Evolutionary conservation across 2,797 vertebrate genomes (phyloP).

Genomic region (Lagorchestes hirsutus): DNA sequence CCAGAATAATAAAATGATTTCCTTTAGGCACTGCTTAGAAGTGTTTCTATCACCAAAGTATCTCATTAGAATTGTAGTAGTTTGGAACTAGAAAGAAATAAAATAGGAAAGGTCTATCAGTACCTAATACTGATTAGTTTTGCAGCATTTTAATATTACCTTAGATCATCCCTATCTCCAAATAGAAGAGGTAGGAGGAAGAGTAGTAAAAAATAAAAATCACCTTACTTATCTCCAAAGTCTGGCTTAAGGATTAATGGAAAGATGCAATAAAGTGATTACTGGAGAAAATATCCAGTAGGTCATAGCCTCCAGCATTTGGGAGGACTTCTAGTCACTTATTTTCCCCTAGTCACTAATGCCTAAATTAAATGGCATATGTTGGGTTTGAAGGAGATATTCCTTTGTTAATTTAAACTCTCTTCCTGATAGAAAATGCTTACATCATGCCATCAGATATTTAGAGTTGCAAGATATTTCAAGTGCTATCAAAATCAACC

Average conservation of each 20-base stretch:
- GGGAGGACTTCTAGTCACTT: background rate
- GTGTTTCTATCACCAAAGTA: background rate
- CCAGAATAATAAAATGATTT: background rate
- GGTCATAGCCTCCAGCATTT: background rate
- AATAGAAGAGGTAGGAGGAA: background rate
- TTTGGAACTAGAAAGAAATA: background rate
- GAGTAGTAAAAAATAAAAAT: background rate
- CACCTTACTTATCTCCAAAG: background rate
- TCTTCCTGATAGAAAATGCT: background rate
- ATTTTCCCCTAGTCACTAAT: background rate
- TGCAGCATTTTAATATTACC: background rate
- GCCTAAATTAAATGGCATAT: background rate
- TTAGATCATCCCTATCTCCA: background rate
- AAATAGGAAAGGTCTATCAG: background rate
- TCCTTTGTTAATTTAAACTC: background rate
- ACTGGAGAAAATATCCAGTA: background rate
- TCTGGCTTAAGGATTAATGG: background rate
- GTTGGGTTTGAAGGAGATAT: background rate
- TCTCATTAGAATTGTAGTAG: background rate
- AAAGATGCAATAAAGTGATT: background rate
- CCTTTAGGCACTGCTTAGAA: background rate
- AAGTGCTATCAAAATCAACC: background rate
- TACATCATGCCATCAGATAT: background rate
- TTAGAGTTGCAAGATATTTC: background rate
- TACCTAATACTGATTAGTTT: background rate